These are phyloP conservation scores for Brachionichthys hirsutus DNA, from an alignment of 2,113 vertebrate genomes.

Conservation along the genomic window DNA sequence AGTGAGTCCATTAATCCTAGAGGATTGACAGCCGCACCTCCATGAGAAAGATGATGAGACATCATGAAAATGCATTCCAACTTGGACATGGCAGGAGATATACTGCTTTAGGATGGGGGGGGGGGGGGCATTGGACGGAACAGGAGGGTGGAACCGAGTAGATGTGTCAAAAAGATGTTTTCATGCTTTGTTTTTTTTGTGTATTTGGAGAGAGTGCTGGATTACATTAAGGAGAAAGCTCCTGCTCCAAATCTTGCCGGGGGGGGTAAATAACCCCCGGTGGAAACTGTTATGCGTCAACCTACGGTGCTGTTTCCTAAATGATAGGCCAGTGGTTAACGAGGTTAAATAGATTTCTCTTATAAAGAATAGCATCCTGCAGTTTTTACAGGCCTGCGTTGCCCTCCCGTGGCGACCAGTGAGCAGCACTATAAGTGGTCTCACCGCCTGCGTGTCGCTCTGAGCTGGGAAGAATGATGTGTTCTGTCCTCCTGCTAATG, in stretches of 20 bases:
- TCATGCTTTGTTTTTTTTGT: constrained; percentile 44
- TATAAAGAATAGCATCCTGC: constrained; percentile 41
- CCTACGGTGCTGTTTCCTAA: constrained; percentile 54
- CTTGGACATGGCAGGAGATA: constrained; percentile 21
- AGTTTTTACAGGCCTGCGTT: constrained; percentile 59
- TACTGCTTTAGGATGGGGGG: constrained; percentile 12
- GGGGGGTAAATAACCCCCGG: constrained; percentile 44
- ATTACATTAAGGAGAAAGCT: constrained; percentile 48
- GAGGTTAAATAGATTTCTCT: constrained; percentile 61
- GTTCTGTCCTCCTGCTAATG: constrained; percentile 60
- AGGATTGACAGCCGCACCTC: not conserved
- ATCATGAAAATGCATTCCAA: constrained; percentile 27
- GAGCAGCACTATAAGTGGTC: constrained; percentile 25
- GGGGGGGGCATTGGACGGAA: constrained; percentile 15
- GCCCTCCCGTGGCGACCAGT: constrained; percentile 62
- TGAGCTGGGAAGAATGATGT: constrained; percentile 56
- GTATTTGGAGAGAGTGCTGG: constrained; percentile 39
- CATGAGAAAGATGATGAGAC: constrained; percentile 14
- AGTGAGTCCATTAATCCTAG: constrained; percentile 9
- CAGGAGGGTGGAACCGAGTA: constrained; percentile 22
- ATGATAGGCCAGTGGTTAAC: constrained; percentile 55
- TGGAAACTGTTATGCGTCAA: constrained; percentile 61
- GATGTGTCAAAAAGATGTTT: constrained; percentile 54
- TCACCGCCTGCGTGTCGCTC: constrained; percentile 63
- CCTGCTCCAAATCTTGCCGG: constrained; percentile 42